Conservation (phyloP, 2,888 invertebrate species). For the Cephus spinipes region DNA sequence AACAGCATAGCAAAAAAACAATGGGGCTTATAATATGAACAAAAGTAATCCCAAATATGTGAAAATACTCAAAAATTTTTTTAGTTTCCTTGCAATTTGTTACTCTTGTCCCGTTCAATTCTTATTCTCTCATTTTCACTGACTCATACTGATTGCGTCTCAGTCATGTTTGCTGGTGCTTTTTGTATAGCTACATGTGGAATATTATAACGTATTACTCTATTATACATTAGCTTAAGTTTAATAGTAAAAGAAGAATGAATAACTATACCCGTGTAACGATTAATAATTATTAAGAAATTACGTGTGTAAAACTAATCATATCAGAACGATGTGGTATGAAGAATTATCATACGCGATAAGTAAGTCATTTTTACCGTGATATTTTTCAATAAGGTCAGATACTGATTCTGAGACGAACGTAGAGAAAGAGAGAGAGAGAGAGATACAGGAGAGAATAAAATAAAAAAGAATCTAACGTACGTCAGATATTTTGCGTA, state of each 20-base stretch:
- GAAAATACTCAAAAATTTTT: neutral
- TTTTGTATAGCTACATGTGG: slow-evolving; percentile 43
- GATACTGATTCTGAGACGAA: neutral
- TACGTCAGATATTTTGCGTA: neutral
- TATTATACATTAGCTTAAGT: neutral
- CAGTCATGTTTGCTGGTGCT: slow-evolving; percentile 44
- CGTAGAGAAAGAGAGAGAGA: neutral
- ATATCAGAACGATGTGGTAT: slow-evolving; percentile 35
- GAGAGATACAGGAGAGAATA: neutral
- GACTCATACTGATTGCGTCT: slow-evolving; percentile 29
- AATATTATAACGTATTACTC: slow-evolving; percentile 31
- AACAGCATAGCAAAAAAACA: neutral
- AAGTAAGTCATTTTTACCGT: neutral
- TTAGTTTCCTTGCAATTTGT: slow-evolving; percentile 15
- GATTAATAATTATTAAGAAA: slow-evolving; percentile 16
- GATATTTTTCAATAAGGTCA: neutral
- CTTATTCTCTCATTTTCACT: neutral
- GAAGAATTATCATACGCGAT: neutral
- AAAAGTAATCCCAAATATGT: neutral
- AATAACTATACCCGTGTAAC: neutral
- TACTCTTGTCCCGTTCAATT: slow-evolving; percentile 18
- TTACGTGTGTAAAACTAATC: slow-evolving; percentile 32
- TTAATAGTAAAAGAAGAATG: neutral
- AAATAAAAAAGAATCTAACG: neutral
- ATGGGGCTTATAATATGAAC: neutral